Evolutionary conservation across 2,888 invertebrate genomes (phyloP).

Genomic region (Galeopsomyia nigrocyanea): DNA sequence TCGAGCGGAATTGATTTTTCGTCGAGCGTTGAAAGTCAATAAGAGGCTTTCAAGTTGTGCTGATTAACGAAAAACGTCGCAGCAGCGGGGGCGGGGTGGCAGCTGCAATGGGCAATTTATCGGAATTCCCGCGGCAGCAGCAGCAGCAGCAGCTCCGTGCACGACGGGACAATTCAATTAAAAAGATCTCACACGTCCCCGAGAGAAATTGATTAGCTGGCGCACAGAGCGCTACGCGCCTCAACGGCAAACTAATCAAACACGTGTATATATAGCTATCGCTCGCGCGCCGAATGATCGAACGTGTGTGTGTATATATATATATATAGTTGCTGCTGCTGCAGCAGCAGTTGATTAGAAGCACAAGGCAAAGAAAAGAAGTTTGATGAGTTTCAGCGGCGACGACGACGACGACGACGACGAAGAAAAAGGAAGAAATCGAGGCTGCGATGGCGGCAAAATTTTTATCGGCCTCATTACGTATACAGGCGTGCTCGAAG

Average conservation of each 20-base stretch:
- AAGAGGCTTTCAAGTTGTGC: too few species aligned
- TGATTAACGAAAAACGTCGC: too few species aligned
- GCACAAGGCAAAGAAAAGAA: not conserved
- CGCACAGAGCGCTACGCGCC: not conserved
- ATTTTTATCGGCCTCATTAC: constrained; percentile 22
- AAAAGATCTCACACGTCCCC: not conserved
- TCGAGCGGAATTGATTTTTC: too few species aligned
- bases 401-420: not conserved
- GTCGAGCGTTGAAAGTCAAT: too few species aligned
- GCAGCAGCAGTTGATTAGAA: not conserved
- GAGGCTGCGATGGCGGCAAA: not conserved
- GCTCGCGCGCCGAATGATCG: too few species aligned
- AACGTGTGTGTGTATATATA: not conserved
- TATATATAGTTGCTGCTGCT: not conserved
- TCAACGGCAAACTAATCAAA: too few species aligned
- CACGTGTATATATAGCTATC: too few species aligned
- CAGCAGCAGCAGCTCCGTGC: too few species aligned
- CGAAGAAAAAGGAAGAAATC: not conserved
- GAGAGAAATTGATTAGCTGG: not conserved
- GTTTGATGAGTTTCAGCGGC: not conserved
- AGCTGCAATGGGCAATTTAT: too few species aligned
- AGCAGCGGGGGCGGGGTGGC: too few species aligned
- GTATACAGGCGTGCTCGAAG: too few species aligned
- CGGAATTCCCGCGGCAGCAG: too few species aligned
- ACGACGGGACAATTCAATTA: not conserved